phyloP scores from a whole-genome alignment of 1,140 invertebrate genomes.

The Leguminivora glycinivorella region DNA sequence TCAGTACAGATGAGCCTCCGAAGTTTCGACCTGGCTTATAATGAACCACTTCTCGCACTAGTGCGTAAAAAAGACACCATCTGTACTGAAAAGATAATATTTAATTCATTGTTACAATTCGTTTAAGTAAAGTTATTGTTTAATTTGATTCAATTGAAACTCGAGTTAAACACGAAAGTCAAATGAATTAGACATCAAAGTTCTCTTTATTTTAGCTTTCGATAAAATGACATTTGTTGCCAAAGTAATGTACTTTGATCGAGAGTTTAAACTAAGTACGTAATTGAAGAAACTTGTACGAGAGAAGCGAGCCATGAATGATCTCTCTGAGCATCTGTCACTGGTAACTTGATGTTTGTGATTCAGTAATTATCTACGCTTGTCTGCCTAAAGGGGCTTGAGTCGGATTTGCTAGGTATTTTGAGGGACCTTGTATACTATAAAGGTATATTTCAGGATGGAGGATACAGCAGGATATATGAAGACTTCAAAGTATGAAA shows the following conservation, averaged over 20 bases:
- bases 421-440: background rate
- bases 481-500: too few relatives aligned
- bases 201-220: conserved; percentile 10
- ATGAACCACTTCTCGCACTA: too few relatives aligned
- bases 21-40: too few relatives aligned
- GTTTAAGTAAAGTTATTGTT: background rate
- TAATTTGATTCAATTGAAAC: conserved; percentile 1
- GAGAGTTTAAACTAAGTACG: conserved; percentile 13
- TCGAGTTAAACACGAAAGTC: background rate
- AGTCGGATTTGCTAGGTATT: background rate
- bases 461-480: too few relatives aligned
- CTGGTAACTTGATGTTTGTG: conserved; percentile 18
- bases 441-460: too few relatives aligned
- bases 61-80: too few relatives aligned
- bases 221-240: conserved; percentile 10
- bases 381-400: conserved; percentile 3
- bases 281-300: conserved; percentile 28
- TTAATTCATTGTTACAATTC: background rate
- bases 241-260: background rate
- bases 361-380: conserved; percentile 11
- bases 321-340: conserved; percentile 20
- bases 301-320: conserved; percentile 1
- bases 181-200: conserved; percentile 14
- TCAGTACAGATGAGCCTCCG: too few relatives aligned
- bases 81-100: too few relatives aligned